Evolutionary conservation across 2,888 invertebrate species (phyloP), one percentile per base, ranked within the genome.

Genomic region (Agonopterix heracliana): DNA sequence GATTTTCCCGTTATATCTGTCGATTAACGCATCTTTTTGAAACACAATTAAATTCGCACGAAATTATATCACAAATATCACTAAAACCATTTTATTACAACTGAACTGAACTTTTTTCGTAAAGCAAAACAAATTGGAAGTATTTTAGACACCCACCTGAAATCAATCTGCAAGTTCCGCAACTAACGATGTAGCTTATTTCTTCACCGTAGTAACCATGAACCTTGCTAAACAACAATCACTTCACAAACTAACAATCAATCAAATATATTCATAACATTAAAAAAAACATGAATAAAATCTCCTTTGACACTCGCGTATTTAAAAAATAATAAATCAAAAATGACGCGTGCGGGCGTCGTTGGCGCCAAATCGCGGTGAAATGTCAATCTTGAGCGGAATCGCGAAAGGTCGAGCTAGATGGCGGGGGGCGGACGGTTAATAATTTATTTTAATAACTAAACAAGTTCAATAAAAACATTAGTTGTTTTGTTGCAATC

Each of bases 341-440:
- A 38, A 38, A 38, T 38, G n/a, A 53, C 45, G 45, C 38, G 53
- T 52, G 55, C 66, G 60, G 51, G 61, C 61, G 57, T 56, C 61
- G 64, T 73, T 78, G 66, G 70, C 77, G 78, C 78, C 72, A 74
- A 74, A 76, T 73, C 74, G 54, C 65, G 55, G 73, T 70, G 80
- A 76, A 84, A 81, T 83, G 85, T 78, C 76, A 78, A 79, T 72
- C 66, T 60, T 61, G 56, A 64, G 66, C 59, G 71, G 53, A 70
- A 60, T 49, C 49, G 53, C 69, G 73, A 74, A 78, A 76, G 76
- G 73, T 67, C 68, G 66, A 53, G 56, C 44, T 50, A 17, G 52
- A 57, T 69, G 72, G 72, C 74, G 81, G 78, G 81, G 78, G 75
- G 75, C 59, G 56, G 51, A 61, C 55, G 44, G n/a, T 9, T n/a